Evolutionary conservation across 2,113 vertebrate genomes (phyloP).

Genomic region (Cyprinodon variegatus): DNA sequence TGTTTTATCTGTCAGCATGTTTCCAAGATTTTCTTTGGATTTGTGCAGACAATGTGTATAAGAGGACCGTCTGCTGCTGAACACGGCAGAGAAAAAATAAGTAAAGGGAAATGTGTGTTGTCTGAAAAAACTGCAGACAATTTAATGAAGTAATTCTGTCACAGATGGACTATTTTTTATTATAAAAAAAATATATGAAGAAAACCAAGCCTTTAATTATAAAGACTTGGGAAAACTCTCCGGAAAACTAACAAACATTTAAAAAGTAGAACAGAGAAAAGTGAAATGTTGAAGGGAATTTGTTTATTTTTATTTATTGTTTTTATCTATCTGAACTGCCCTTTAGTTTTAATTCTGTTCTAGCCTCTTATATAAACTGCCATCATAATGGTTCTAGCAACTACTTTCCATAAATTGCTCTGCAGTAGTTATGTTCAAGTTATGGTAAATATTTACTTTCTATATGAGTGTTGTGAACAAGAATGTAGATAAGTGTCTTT

Average conservation of each 20-base stretch:
- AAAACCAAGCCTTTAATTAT: conserved; percentile 85
- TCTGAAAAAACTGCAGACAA: conserved; percentile 83
- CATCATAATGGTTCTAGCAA: conserved; percentile 51
- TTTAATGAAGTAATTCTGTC: conserved; percentile 88
- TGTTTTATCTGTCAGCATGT: conserved; percentile 77
- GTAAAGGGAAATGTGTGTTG: conserved; percentile 84
- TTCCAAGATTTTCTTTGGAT: conserved; percentile 86
- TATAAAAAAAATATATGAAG: conserved; percentile 81
- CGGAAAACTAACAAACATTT: conserved; percentile 83
- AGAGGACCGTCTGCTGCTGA: conserved; percentile 74
- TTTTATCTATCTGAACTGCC: conserved; percentile 76
- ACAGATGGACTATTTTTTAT: conserved; percentile 85
- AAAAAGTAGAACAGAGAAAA: conserved; percentile 78
- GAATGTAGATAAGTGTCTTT: conserved; percentile 80
- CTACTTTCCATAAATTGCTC: conserved; percentile 66
- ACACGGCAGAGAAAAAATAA: conserved; percentile 74
- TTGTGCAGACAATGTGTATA: conserved; percentile 77
- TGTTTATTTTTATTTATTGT: conserved; percentile 84
- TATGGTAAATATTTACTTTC: conserved; percentile 66
- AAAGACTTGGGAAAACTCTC: conserved; percentile 81
- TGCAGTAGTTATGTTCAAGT: conserved; percentile 62
- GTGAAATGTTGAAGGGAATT: conserved; percentile 81
- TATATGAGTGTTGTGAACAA: conserved; percentile 76
- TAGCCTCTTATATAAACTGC: conserved; percentile 47
- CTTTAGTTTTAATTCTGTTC: conserved; percentile 71